Evolutionary conservation across 2,113 vertebrate genomes (phyloP).

Genomic region (Dromiciops gliroides): DNA sequence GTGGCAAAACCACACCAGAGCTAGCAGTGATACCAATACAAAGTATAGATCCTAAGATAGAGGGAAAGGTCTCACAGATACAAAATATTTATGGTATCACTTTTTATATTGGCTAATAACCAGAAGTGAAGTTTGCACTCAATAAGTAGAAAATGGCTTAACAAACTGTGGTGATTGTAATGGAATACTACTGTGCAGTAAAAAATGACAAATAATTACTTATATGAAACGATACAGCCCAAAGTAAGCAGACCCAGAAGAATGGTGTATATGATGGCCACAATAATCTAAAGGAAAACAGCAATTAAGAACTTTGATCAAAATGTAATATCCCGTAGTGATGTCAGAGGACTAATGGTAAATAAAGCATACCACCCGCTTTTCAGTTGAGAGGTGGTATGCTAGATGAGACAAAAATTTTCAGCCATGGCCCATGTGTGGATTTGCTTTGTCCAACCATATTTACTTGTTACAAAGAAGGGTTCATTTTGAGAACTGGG

Average conservation of each 20-base stretch:
- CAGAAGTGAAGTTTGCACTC: background rate
- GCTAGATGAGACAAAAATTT: background rate
- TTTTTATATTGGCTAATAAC: background rate
- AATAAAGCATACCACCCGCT: background rate
- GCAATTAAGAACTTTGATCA: background rate
- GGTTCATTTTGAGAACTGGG: background rate
- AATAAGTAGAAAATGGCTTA: background rate
- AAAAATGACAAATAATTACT: background rate
- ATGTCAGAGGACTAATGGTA: background rate
- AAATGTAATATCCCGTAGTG: background rate
- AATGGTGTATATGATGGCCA: background rate
- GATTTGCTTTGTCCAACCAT: background rate
- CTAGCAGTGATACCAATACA: background rate
- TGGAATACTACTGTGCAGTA: background rate
- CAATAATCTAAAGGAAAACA: background rate
- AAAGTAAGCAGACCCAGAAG: no score
- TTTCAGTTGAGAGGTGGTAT: background rate
- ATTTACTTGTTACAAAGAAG: background rate
- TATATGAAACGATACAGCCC: background rate
- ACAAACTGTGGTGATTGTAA: background rate
- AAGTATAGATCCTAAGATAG: background rate
- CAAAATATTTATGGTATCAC: background rate
- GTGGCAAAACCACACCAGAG: background rate
- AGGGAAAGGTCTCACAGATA: background rate
- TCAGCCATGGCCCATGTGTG: background rate